Evolutionary conservation across 2,113 vertebrate genomes (phyloP).

Genomic region (Pelusios castaneus): DNA sequence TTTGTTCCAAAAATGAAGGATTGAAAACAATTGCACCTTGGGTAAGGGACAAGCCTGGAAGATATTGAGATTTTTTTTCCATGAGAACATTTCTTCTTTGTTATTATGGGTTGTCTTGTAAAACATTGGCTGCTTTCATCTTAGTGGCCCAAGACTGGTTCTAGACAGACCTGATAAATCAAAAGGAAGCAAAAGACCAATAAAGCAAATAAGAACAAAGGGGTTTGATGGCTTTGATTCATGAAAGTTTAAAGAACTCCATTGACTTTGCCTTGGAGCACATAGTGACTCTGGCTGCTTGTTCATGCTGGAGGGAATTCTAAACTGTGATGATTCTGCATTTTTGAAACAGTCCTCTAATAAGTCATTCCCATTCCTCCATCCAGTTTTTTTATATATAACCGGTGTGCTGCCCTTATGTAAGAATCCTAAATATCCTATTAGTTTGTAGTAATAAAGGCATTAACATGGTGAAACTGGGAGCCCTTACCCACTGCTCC

Average conservation of each 20-base stretch:
- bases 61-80: background rate
- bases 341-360: background rate
- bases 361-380: background rate
- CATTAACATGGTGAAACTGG: background rate
- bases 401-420: background rate
- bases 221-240: background rate
- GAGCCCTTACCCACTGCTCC: background rate
- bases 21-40: background rate
- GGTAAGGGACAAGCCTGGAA: background rate
- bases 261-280: background rate
- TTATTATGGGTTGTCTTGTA: background rate
- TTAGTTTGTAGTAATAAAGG: background rate
- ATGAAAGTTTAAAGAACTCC: background rate
- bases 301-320: background rate
- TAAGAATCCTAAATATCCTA: background rate
- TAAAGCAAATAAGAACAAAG: background rate
- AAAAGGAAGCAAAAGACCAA: background rate
- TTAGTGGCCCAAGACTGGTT: background rate
- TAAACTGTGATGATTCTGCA: background rate
- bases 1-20: background rate
- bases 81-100: background rate
- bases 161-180: background rate
- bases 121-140: background rate
- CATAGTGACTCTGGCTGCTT: background rate
- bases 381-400: background rate